Percentiles rank a stretch among this genome's conserved stretches.
Conservation (phyloP, 2,113 vertebrate genomes). For the Connochaetes taurinus region DNA sequence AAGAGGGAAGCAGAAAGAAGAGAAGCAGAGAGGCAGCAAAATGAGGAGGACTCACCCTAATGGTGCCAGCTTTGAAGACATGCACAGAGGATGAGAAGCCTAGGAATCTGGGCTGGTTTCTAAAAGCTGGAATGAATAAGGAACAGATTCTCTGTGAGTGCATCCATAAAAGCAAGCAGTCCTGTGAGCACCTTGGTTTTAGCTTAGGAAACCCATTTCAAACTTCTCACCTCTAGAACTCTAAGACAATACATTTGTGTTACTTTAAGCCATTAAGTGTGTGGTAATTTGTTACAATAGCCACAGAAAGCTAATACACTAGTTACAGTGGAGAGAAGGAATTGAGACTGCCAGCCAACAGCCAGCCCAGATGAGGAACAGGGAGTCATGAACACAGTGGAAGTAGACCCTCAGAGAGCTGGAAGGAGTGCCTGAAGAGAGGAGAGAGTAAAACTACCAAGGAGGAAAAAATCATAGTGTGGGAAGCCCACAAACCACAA, state of each 20-base stretch:
- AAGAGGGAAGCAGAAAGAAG: background rate
- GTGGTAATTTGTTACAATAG: background rate
- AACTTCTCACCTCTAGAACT: background rate
- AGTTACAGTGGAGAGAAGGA: background rate
- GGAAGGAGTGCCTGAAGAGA: background rate
- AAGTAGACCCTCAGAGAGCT: background rate
- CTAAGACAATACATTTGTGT: background rate
- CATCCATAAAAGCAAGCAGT: background rate
- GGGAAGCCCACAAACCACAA: conserved; percentile 60
- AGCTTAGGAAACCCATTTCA: background rate
- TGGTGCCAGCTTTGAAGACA: background rate
- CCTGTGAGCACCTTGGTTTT: background rate
- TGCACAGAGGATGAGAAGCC: background rate
- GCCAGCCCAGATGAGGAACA: background rate
- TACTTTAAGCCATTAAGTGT: background rate
- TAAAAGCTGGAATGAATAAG: background rate
- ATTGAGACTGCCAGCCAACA: background rate
- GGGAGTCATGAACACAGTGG: background rate
- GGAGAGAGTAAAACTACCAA: conserved; percentile 29
- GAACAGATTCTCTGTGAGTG: background rate
- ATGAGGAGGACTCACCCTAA: background rate
- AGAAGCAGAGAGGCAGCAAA: background rate
- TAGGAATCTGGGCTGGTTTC: background rate
- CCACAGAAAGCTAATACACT: background rate
- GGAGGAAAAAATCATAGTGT: background rate